Evolutionary conservation across 2,797 vertebrate genomes (phyloP).

Genomic region (Ctenosaura bakeri): DNA sequence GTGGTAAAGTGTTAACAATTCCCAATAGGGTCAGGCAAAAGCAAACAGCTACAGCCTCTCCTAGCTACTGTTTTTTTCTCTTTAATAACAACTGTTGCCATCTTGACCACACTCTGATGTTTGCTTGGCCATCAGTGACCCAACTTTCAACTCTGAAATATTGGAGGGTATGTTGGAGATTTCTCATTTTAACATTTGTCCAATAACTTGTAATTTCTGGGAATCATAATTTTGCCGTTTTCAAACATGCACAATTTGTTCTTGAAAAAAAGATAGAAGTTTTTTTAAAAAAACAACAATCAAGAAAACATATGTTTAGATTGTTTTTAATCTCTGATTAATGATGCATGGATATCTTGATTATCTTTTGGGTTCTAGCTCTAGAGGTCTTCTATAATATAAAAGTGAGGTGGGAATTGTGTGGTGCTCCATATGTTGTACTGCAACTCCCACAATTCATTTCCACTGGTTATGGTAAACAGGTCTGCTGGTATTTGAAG

Average conservation of each 20-base stretch:
- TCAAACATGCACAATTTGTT: constrained; percentile 13
- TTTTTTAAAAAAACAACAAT: not conserved
- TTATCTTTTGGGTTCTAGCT: not conserved
- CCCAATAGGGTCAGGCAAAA: no score
- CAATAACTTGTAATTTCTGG: not conserved
- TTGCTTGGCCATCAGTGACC: no score
- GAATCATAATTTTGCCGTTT: not conserved
- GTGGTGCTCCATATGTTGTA: not conserved
- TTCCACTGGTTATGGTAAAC: no score
- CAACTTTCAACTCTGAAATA: no score
- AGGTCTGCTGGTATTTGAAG: no score
- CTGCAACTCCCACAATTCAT: no score
- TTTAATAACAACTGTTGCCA: no score
- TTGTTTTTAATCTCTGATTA: not conserved
- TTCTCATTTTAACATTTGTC: constrained; percentile 27
- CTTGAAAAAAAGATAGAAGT: not conserved
- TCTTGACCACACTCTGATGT: no score
- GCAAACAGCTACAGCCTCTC: no score
- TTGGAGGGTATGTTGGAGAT: no score
- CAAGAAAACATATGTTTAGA: not conserved
- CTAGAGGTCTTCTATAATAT: not conserved
- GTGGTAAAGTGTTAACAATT: no score
- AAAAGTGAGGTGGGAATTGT: not conserved
- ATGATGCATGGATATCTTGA: not conserved
- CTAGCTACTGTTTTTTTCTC: no score